phyloP scores from a whole-genome alignment of 2,888 invertebrate species.

The Dastarcus helophoroides region DNA sequence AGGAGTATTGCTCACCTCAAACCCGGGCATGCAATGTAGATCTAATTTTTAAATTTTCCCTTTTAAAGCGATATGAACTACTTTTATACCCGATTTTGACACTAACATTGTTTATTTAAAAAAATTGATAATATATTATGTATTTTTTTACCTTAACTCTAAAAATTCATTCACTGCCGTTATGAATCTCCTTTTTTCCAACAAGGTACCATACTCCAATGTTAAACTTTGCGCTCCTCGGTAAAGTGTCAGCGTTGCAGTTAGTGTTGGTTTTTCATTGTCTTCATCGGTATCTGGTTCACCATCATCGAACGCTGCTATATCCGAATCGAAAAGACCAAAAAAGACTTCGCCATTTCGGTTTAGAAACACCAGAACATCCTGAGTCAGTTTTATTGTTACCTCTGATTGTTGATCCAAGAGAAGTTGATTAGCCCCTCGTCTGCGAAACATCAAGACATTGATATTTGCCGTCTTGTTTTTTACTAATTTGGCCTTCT shows the following conservation, averaged over 20 bases:
- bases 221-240: slow-evolving; percentile 4
- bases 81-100: too few relatives aligned
- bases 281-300: slow-evolving; percentile 7
- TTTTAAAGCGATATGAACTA: too few relatives aligned
- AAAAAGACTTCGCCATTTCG: slow-evolving; percentile 5
- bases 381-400: slow-evolving; percentile 6
- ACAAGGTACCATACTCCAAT: slow-evolving; percentile 6
- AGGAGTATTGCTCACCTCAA: too few relatives aligned
- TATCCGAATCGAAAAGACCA: slow-evolving; percentile 5
- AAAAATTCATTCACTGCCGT: too few relatives aligned
- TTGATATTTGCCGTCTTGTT: too few relatives aligned
- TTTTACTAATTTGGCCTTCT: too few relatives aligned
- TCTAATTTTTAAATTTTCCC: too few relatives aligned
- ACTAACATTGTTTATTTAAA: too few relatives aligned
- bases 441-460: too few relatives aligned
- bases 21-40: too few relatives aligned
- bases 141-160: too few relatives aligned
- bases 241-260: slow-evolving; percentile 6
- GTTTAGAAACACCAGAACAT: slow-evolving; percentile 3
- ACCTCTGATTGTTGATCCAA: slow-evolving; percentile 4
- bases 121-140: too few relatives aligned
- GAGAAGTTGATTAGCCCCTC: slow-evolving; percentile 6
- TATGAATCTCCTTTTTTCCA: slow-evolving; percentile 8
- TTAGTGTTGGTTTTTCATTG: slow-evolving; percentile 5
- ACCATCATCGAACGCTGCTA: slow-evolving; percentile 4